Conservation (phyloP, 2,888 invertebrate genomes). For the Tetanocera ferruginea region DNA sequence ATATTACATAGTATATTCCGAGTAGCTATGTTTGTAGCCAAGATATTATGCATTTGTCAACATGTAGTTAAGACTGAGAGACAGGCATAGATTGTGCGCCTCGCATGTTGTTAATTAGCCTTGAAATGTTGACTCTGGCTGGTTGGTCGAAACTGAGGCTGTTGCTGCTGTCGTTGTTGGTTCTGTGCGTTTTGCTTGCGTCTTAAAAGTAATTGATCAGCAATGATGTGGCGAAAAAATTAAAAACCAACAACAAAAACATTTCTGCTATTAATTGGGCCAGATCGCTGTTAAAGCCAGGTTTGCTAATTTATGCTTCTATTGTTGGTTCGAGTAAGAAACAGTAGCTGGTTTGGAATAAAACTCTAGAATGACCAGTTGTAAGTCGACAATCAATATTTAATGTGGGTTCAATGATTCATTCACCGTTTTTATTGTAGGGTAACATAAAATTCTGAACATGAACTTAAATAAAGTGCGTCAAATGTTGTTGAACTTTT, state of each 20-base stretch:
- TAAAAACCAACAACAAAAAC: not conserved
- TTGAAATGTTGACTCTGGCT: not conserved
- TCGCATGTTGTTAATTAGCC: slow-evolving; percentile 8
- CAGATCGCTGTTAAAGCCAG: not conserved
- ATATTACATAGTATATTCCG: too few relatives aligned
- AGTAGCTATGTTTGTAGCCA: not conserved
- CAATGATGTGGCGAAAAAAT: not conserved
- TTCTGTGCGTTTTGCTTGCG: not conserved
- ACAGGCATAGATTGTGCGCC: not conserved
- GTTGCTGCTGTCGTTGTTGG: not conserved
- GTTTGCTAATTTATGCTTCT: too few relatives aligned
- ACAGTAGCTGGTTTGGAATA: not conserved
- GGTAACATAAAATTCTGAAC: too few relatives aligned
- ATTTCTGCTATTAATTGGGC: not conserved
- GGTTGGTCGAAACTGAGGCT: too few relatives aligned
- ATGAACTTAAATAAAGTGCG: too few relatives aligned
- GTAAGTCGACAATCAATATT: not conserved
- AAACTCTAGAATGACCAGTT: too few relatives aligned
- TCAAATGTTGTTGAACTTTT: slow-evolving; percentile 1
- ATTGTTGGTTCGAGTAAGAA: not conserved
- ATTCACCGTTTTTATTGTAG: too few relatives aligned
- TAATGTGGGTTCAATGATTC: not conserved
- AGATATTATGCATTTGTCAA: slow-evolving; percentile 2
- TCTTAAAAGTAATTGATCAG: not conserved
- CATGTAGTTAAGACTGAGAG: not conserved